Base-by-base conservation (phyloP, 2,888 invertebrate species). In the Crocallis elinguaria region DNA sequence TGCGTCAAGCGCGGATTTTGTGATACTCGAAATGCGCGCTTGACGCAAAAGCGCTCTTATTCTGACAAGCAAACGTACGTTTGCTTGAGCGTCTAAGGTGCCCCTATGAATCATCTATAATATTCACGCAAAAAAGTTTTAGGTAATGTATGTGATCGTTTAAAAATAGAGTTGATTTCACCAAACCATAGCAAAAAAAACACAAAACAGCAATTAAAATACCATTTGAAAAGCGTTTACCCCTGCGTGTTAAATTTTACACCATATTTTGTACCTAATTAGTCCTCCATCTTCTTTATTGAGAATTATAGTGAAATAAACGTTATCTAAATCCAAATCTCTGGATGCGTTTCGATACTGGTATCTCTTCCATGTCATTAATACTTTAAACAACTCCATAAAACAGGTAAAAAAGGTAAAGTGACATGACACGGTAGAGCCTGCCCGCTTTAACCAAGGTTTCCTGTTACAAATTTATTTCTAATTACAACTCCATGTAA, bases 401-500 rank as follows among this genome's bases (percentile, higher is more conserved):
- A 79, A 81, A 70, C 27, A 41, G 17, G 35, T 45, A 12, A 21
- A 46, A n/a, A 30, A 36, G 39, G 27, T 45, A n/a, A 21, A 41
- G 45, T 45, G 36, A 42, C 46, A 46, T n/a, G 23, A 13, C 21
- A 21, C 7, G 55, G 54, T 60, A 49, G 51, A 57, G 56, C 57
- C 53, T 55, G 65, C 46, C 32, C 43, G n/a, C 29, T 29, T 12
- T n/a, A n/a, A 3, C 30, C 64, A 57, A 52, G 69, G 75, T 79
- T 73, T 82, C 73, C 64, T 62, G 68, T 81, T 80, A 82, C 82
- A 66, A 79, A 82, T 82, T 78, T 82, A 82, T 79, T 60, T 64
- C 71, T 76, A 79, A 81, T 80, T 79, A 77, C 66, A 48, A 67
- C 52, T 57, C 56, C 64, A 52, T 72, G 70, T 77, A 64, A 59